A percentile compares a stretch with the other conserved stretches of the same genome.
phyloP scores from a whole-genome alignment of 2,113 vertebrate species.

The Arothron firmamentum region DNA sequence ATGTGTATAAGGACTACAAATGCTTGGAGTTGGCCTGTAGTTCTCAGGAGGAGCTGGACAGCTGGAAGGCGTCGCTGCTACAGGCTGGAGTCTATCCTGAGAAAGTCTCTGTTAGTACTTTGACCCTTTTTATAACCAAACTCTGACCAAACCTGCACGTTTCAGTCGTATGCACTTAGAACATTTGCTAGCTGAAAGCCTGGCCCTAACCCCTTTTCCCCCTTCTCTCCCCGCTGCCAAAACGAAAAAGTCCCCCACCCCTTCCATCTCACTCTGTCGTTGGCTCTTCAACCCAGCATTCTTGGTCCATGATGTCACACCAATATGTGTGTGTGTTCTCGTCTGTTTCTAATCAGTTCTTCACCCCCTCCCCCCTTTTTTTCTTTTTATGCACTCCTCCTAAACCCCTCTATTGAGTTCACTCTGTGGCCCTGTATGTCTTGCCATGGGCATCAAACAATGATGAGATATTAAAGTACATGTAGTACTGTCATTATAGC shows the following conservation, averaged over 20 bases:
- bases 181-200: constrained; percentile 38
- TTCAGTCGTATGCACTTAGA: constrained; percentile 7
- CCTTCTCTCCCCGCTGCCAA: constrained; percentile 42
- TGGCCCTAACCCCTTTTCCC: constrained; percentile 33
- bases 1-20: constrained; percentile 95
- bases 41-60: constrained; percentile 89
- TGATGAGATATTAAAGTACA: constrained; percentile 6
- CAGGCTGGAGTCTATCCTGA: constrained; percentile 90
- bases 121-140: constrained; percentile 36
- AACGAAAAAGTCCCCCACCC: constrained; percentile 58
- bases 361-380: constrained; percentile 51
- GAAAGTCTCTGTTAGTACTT: constrained; percentile 81
- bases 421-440: constrained; percentile 17
- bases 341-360: constrained; percentile 79
- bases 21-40: constrained; percentile 88
- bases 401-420: constrained; percentile 39
- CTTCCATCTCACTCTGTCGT: constrained; percentile 65
- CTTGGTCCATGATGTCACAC: constrained; percentile 75
- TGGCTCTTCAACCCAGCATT: constrained; percentile 71
- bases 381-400: constrained; percentile 44
- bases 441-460: constrained; percentile 17
- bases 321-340: constrained; percentile 56
- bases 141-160: constrained; percentile 45
- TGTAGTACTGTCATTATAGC: not conserved
- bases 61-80: constrained; percentile 93